Evolutionary conservation across 2,888 invertebrate genomes (phyloP), one percentile per base, ranked within the genome.

Genomic region (Thymelicus lineola): DNA sequence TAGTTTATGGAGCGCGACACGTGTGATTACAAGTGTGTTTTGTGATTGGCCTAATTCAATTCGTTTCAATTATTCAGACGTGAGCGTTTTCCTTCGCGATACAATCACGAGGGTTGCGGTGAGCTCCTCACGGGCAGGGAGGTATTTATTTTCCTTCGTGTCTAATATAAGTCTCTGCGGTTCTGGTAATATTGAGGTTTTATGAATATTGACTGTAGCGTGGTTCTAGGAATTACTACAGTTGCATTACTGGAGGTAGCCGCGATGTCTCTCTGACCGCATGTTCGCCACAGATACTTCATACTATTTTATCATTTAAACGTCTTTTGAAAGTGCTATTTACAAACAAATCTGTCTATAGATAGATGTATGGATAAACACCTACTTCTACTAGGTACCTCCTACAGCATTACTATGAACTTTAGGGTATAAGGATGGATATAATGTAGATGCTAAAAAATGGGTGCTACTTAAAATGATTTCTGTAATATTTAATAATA

Each of bases 11-110:
- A 61, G 59, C 59, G 67, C 60, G 67, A 55, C 67, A 67, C 60
- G 35, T 67, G 60, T 61, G 67, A 67, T 67, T 67, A 67, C 53
- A 28, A 61, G 50, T 67, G 60, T 60, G 45, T 67, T 60, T 53
- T 61, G 67, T 61, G 67, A 67, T 60, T 67, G 67, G 67, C 28
- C 55, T 67, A 67, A 67, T 67, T 67, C 60, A 67, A 67, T 67
- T 60, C 60, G 53, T 53, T 67, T 67, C 60, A 67, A 60, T 67
- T 67, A 67, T 66, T 60, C 66, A 28, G 42, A 42, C 60, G 66
- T 60, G 50, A 35, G 20, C 53, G 42, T 60, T 66, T 60, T 66
- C 48, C 60, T 36, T 15, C 15, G 53, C 60, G 60, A 66, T 66
- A 66, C 60, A 60, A 60, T 60, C 60, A 35, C 61, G 45, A 20